Conservation (phyloP, 1,140 invertebrate genomes). For the Drosophila pandora region DNA sequence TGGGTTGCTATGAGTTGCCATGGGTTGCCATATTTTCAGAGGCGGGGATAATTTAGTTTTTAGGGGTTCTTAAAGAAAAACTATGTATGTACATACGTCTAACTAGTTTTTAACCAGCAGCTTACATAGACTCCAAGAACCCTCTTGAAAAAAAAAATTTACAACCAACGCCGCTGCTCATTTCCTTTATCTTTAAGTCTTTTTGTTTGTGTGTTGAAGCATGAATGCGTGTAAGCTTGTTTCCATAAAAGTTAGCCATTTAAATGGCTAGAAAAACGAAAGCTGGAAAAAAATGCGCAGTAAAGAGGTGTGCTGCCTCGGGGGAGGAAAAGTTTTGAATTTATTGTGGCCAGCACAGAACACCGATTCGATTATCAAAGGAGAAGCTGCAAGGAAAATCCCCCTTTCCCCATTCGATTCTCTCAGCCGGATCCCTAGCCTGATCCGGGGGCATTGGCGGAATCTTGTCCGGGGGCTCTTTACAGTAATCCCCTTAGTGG, state of each 20-base stretch:
- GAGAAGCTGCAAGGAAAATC: constrained; percentile 22
- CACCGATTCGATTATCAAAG: constrained; percentile 51
- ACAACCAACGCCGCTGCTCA: not conserved
- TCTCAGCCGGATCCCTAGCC: constrained; percentile 15
- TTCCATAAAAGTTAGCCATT: constrained; percentile 52
- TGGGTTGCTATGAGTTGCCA: constrained; percentile 24
- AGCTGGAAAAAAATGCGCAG: constrained; percentile 21
- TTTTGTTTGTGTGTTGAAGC: constrained; percentile 6
- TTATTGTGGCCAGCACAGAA: constrained; percentile 55
- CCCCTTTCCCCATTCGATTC: constrained; percentile 6
- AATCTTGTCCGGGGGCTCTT: constrained; percentile 31
- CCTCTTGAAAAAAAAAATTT: not conserved
- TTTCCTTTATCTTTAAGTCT: constrained; percentile 50
- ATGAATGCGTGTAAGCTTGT: constrained; percentile 52
- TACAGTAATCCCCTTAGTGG: constrained; percentile 37
- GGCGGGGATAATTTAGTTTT: not conserved
- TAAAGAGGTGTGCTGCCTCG: constrained; percentile 29
- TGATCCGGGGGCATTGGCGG: constrained; percentile 11
- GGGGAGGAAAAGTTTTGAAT: constrained; percentile 61
- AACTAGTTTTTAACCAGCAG: no score
- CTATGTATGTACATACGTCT: no score
- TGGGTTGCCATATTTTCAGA: not conserved
- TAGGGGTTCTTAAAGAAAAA: no score
- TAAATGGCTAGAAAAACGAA: constrained; percentile 37
- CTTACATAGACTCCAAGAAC: not conserved